Base-by-base conservation (phyloP, 1,140 invertebrate genomes). In the Drosophila tristis region DNA sequence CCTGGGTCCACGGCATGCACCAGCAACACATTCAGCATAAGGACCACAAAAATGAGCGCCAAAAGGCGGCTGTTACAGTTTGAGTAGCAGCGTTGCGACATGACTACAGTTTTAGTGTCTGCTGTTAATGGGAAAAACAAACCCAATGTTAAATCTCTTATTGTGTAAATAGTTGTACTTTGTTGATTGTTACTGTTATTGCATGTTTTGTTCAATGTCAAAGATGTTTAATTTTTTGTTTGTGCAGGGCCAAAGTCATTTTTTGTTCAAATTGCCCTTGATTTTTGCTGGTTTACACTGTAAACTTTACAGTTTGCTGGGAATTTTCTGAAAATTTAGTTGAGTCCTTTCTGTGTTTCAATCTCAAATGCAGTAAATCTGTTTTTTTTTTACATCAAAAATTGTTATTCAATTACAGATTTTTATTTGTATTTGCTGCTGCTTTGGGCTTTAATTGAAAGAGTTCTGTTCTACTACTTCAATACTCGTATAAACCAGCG, bases 61-160 rank as follows among this genome's bases (percentile, higher is more conserved):
- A 42, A n/a, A 4, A 63, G n/a, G 26, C 51, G 23, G 20, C 23
- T 25, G 62, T 31, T 58, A 75, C 74, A 86, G 74, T 81, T 86
- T 72, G 55, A 9, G 50, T 42, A 51, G 43, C 29, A 78, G 42
- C 68, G 70, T 59, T 59, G 48, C 50, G 60, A 53, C 82, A 86
- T 86, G 16, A 1, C 58, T 49, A 51, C 16, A 47, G 73, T 45
- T 45, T 71, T 16, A 2, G 45, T 6, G 26, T 25, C 23, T 43
- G 11, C 58, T 78, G 78, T 72, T 72, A 78, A 87, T 67, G 16
- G 53, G 8, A 43, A 74, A 42, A 23, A 29, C 42, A 77, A 76
- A 60, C 42, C 16, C 45, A 54, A 45, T 35, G 49, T 53, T 75
- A 58, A 20, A n/a, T 53, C 29, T 70, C 8, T 47, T 55, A 44